A percentile compares a stretch with the other conserved stretches of the same genome.
Conservation (phyloP, 2,888 invertebrate genomes). For the Aricia artaxerxes region DNA sequence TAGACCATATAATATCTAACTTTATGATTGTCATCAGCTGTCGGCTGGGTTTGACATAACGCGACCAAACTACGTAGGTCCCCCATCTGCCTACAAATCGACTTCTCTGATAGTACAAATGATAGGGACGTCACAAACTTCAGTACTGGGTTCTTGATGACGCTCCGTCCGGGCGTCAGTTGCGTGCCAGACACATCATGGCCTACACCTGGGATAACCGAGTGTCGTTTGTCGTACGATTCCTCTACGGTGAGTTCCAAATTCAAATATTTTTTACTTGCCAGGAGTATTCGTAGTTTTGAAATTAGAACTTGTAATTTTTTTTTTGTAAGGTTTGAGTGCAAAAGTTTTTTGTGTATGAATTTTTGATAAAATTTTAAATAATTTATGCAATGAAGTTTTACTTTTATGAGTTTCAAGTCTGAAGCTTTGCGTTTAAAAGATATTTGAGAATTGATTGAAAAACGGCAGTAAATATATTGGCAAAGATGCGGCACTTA, state of each 20-base stretch:
- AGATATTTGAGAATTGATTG: neutral
- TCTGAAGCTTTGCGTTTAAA: neutral
- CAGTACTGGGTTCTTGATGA: neutral
- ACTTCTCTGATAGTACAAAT: neutral
- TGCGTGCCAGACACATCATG: slow-evolving; percentile 67
- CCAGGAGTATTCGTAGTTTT: neutral
- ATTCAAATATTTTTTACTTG: slow-evolving; percentile 10
- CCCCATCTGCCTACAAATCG: too few relatives aligned
- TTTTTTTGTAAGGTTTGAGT: neutral
- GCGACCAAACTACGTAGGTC: too few relatives aligned
- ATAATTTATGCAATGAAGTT: too few relatives aligned
- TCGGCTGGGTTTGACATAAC: too few relatives aligned
- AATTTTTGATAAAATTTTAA: too few relatives aligned
- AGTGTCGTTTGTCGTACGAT: slow-evolving; percentile 89
- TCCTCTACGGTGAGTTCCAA: slow-evolving; percentile 87
- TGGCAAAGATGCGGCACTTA: neutral
- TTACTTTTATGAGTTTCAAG: neutral
- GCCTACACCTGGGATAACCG: slow-evolving; percentile 92
- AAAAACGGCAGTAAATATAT: neutral
- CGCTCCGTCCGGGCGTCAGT: slow-evolving; percentile 7
- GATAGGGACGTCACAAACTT: slow-evolving; percentile 5
- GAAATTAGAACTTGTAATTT: neutral
- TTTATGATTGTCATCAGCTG: too few relatives aligned
- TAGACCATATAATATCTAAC: too few relatives aligned
- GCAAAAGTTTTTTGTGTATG: neutral